These are phyloP conservation scores for Drosophila suboccidentalis DNA, from an alignment of 2,888 invertebrate genomes.

Conservation along the genomic window DNA sequence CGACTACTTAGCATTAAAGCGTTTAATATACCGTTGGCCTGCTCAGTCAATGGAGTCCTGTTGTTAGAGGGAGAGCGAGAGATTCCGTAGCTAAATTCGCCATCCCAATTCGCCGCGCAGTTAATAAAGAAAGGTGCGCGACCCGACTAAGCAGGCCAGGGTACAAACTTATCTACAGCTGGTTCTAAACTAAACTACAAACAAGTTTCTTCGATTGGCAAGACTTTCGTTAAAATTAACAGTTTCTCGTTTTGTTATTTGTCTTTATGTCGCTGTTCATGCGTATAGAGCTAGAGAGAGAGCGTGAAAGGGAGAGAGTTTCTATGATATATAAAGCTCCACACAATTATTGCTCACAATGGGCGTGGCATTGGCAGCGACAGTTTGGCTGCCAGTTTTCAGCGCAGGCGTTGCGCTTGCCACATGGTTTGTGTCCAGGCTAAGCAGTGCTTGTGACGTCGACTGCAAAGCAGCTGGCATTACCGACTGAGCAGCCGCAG, in stretches of 20 bases:
- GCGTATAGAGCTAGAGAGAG: slow-evolving; percentile 18
- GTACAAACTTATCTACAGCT: slow-evolving; percentile 39
- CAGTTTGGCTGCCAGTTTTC: slow-evolving; percentile 54
- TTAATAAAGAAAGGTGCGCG: slow-evolving; percentile 36
- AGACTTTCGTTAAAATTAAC: slow-evolving; percentile 49
- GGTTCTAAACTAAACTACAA: slow-evolving; percentile 69
- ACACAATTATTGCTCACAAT: slow-evolving; percentile 80
- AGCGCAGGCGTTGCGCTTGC: slow-evolving; percentile 48
- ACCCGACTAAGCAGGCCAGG: slow-evolving; percentile 45
- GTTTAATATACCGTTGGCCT: slow-evolving; percentile 32
- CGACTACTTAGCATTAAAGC: slow-evolving; percentile 60
- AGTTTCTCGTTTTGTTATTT: slow-evolving; percentile 3
- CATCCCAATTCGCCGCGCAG: slow-evolving; percentile 42
- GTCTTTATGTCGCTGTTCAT: background rate
- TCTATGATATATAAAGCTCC: slow-evolving; percentile 79
- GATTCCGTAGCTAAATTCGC: slow-evolving; percentile 52
- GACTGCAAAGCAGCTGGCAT: slow-evolving; percentile 22
- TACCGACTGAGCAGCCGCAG: slow-evolving; percentile 43
- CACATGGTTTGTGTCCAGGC: slow-evolving; percentile 65
- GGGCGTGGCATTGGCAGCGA: slow-evolving; percentile 49
- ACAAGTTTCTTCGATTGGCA: slow-evolving; percentile 78
- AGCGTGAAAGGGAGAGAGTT: slow-evolving; percentile 10
- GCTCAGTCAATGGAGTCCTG: slow-evolving; percentile 2
- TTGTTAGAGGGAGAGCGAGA: slow-evolving; percentile 40
- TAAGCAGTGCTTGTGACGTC: slow-evolving; percentile 55